These are phyloP conservation scores for Gorsachius magnificus DNA, from an alignment of 2,797 vertebrate species.

Conservation along the genomic window DNA sequence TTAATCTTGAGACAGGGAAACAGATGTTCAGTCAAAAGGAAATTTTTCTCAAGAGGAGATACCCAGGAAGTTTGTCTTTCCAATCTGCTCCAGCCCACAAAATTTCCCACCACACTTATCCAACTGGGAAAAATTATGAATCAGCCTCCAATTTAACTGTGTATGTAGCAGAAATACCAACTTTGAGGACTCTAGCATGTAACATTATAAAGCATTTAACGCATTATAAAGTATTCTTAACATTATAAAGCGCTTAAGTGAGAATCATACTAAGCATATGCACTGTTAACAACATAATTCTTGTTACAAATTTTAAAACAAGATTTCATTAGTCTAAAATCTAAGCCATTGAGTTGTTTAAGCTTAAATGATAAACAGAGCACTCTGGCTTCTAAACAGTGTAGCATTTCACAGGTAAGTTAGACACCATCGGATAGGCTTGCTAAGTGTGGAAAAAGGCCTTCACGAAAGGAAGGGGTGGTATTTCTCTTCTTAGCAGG, in stretches of 20 bases:
- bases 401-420: background rate
- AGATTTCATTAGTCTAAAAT: background rate
- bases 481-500: background rate
- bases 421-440: background rate
- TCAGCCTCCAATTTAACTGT: background rate
- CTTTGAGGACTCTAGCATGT: background rate
- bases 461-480: background rate
- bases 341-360: background rate
- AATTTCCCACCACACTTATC: conserved; percentile 37
- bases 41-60: conserved; percentile 66
- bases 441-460: background rate
- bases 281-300: background rate
- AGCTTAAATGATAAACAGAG: background rate
- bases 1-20: conserved; percentile 29
- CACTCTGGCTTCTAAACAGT: background rate
- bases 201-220: background rate
- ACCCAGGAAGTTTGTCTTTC: conserved; percentile 69
- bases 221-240: background rate
- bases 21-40: conserved; percentile 60
- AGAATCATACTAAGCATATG: background rate
- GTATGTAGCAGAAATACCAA: background rate
- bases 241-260: background rate
- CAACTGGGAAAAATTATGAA: conserved; percentile 10
- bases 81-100: conserved; percentile 38
- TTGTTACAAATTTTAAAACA: background rate